Evolutionary conservation across 92 coral and sea anemone genomes (phyloP), one percentile per base, ranked within the genome.

Genomic region (Pocillopora meandrina): DNA sequence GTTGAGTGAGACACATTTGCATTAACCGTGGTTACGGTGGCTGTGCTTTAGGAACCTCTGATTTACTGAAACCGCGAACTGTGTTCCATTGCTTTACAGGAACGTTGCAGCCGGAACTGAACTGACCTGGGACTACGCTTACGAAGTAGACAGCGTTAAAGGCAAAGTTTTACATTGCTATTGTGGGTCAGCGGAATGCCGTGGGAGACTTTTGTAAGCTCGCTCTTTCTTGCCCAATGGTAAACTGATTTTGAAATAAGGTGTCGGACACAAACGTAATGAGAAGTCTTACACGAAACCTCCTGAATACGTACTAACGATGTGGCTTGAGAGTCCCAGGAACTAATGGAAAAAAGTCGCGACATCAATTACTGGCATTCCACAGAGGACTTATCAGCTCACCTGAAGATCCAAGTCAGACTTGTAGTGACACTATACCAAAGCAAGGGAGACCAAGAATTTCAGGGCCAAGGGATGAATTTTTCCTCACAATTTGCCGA

Each of bases 101-200:
- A 93, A 96, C 80, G 95, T 96, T 67, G 76, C 93, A 23, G 98
- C 98, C 34, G 98, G 98, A 14, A 85, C 91, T 14, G 98, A 96
- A 85, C 87, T 96, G 33, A 96, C 95, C 31, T 96, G 98, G 98
- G 98, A 96, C 90, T 96, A 96, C 89, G 95, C 95, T 93, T 96
- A 96, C 87, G 99, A 96, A 66, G 98, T 96, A 20, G 99, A 95
- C 26, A 96, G 99, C 61, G 99, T 96, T 55, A 92, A 91, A 57
- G 98, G 95, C 77, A 96, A 96, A 82, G 93, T 90, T 7, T 89
- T 96, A 14, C 93, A 96, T 76, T 96, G 99, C 66, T 94, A 90
- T 84, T 96, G 99, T 77, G 99, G 99, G 75, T 96, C 99, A 35
- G 92, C 93, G 47, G 96, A 95, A 74, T 96, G 99, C 87, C 91